A percentile compares a stretch with the other conserved stretches of the same genome.
These are phyloP conservation scores for Stomatorhinus ivindoensis DNA, from an alignment of 2,113 vertebrate genomes.

Conservation along the genomic window DNA sequence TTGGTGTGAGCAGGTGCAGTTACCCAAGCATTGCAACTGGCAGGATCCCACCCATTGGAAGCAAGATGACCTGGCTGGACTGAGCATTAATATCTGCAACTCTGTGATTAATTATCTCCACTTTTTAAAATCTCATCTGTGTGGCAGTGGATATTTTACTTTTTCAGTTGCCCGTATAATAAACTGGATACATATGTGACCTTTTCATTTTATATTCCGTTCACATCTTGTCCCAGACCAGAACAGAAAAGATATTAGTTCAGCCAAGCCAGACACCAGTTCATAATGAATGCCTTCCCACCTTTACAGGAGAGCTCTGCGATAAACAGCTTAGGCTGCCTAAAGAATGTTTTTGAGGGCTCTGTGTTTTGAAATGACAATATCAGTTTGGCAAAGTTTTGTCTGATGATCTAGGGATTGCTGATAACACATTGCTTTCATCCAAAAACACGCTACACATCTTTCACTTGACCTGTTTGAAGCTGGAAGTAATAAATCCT, in stretches of 20 bases:
- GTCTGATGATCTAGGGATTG: background rate
- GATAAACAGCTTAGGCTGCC: background rate
- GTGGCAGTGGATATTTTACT: background rate
- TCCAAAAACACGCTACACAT: background rate
- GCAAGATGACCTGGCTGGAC: background rate
- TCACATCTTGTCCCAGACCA: background rate
- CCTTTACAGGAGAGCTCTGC: background rate
- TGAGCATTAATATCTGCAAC: background rate
- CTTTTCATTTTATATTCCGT: background rate
- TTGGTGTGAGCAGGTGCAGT: background rate
- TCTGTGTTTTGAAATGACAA: background rate
- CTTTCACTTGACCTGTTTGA: background rate
- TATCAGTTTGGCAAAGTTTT: background rate
- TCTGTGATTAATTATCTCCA: background rate
- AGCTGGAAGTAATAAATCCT: background rate
- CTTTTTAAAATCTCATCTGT: background rate
- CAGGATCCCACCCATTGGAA: background rate
- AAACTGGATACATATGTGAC: background rate
- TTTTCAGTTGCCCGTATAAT: background rate
- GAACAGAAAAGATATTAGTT: background rate
- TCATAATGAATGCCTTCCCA: background rate
- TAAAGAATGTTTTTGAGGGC: background rate
- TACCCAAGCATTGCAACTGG: background rate
- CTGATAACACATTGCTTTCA: background rate
- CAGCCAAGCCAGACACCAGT: background rate